Percentiles rank a stretch among this genome's conserved stretches.
Evolutionary conservation across 2,797 vertebrate species (phyloP).

Genomic region (Tangara arthus): DNA sequence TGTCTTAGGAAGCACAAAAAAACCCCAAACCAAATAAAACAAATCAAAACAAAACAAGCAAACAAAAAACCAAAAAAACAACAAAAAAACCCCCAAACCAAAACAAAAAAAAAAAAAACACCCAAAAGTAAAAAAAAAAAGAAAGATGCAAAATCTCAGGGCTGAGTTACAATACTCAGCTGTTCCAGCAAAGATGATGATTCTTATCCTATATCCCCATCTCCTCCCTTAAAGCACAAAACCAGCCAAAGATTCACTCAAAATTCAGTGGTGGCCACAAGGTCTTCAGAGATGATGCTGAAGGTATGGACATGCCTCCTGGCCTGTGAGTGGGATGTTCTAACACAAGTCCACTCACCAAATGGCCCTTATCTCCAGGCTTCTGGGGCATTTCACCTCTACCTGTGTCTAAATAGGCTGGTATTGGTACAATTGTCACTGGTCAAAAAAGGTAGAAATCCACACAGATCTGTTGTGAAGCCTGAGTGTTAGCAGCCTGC

Average conservation of each 20-base stretch:
- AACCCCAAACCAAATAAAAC: too few relatives aligned
- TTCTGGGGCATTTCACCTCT: not conserved
- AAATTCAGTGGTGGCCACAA: accelerated
- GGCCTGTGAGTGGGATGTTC: not conserved
- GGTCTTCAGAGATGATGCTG: not conserved
- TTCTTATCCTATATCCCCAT: not conserved
- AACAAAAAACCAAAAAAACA: too few relatives aligned
- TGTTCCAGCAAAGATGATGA: not conserved
- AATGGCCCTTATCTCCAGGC: not conserved
- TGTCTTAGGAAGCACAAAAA: accelerated
- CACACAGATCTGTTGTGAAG: not conserved
- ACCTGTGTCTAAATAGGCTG: not conserved
- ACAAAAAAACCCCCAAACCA: too few relatives aligned
- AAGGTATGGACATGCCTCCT: not conserved
- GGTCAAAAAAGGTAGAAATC: not conserved
- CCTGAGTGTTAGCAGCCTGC: not conserved
- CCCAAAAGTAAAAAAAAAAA: not conserved
- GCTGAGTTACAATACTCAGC: not conserved
- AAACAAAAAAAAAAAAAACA: not conserved
- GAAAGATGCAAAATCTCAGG: not conserved
- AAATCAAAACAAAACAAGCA: too few relatives aligned
- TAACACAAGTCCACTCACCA: not conserved
- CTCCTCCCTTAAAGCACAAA: not conserved
- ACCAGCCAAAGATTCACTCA: not conserved
- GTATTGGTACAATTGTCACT: not conserved